Evolutionary conservation across 2,888 invertebrate species (phyloP).

Genomic region (Timandra comae): DNA sequence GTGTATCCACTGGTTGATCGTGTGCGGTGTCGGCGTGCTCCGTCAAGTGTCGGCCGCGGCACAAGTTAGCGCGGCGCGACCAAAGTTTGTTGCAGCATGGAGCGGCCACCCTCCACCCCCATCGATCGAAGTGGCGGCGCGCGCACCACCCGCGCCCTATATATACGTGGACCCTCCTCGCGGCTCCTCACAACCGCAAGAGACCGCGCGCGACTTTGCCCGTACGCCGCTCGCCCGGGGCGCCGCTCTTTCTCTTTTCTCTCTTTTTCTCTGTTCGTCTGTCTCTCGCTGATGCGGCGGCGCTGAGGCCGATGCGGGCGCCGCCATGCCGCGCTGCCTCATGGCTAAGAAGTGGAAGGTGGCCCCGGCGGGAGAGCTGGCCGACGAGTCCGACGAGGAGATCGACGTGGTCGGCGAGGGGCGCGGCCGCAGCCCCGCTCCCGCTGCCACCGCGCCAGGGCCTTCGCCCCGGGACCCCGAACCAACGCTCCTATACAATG

Average conservation of each 20-base stretch:
- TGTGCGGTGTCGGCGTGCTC: slow-evolving; percentile 34
- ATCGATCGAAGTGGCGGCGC: slow-evolving; percentile 65
- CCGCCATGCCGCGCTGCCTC: slow-evolving; percentile 94
- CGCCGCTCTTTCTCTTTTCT: slow-evolving; percentile 73
- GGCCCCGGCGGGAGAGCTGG: slow-evolving; percentile 74
- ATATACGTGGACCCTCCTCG: slow-evolving; percentile 63
- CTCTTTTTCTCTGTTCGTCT: slow-evolving; percentile 74
- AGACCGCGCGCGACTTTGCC: slow-evolving; percentile 70
- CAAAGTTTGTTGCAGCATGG: slow-evolving; percentile 54
- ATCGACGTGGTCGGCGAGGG: slow-evolving; percentile 92
- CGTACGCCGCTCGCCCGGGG: slow-evolving; percentile 72
- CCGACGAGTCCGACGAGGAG: slow-evolving; percentile 84
- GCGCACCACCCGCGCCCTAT: slow-evolving; percentile 60
- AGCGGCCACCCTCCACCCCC: slow-evolving; percentile 38
- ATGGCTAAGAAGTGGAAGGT: slow-evolving; percentile 98
- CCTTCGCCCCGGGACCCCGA: slow-evolving; percentile 82
- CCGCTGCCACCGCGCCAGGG: slow-evolving; percentile 79
- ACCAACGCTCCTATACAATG: slow-evolving; percentile 86
- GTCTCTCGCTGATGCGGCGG: slow-evolving; percentile 72
- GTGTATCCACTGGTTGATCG: slow-evolving; percentile 62
- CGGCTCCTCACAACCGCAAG: slow-evolving; percentile 74
- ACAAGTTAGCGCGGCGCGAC: slow-evolving; percentile 49
- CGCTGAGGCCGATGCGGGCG: slow-evolving; percentile 75
- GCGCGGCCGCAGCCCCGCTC: slow-evolving; percentile 73
- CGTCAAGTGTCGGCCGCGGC: slow-evolving; percentile 51